A percentile compares a stretch with the other conserved stretches of the same genome.
These are phyloP conservation scores for Centropyge bicolor DNA, from an alignment of 2,797 vertebrate genomes.

Conservation along the genomic window DNA sequence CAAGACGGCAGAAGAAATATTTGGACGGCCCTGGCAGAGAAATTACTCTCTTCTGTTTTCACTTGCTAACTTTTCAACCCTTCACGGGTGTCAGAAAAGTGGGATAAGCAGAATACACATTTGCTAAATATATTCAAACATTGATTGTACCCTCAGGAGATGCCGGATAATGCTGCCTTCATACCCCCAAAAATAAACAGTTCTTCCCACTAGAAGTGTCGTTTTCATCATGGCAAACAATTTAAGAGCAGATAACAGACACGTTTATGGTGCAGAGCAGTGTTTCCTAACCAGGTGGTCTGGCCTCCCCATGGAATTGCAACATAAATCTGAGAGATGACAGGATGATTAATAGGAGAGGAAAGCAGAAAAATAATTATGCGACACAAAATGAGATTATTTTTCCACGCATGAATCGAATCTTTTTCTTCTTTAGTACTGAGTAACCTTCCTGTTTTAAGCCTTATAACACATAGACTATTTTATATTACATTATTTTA, in stretches of 20 bases:
- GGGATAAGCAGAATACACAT: slow-evolving; percentile 7
- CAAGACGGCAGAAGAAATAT: slow-evolving; percentile 55
- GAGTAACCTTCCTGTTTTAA: neutral
- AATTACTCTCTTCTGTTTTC: slow-evolving; percentile 28
- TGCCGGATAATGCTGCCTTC: slow-evolving; percentile 25
- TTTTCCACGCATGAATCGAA: neutral
- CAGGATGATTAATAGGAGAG: slow-evolving; percentile 16
- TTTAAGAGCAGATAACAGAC: slow-evolving; percentile 33
- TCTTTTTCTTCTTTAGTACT: neutral
- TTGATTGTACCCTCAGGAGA: slow-evolving; percentile 48
- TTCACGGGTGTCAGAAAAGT: slow-evolving; percentile 22
- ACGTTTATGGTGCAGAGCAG: slow-evolving; percentile 12
- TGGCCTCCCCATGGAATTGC: neutral
- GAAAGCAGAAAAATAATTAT: neutral
- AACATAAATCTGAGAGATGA: neutral
- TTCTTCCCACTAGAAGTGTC: slow-evolving; percentile 14
- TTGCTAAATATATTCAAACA: slow-evolving; percentile 48
- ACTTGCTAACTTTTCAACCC: slow-evolving; percentile 30
- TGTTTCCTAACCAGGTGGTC: slow-evolving; percentile 10
- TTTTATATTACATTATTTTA: too few species aligned
- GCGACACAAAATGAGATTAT: neutral
- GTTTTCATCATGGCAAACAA: slow-evolving; percentile 26
- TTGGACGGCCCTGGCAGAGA: slow-evolving; percentile 18
- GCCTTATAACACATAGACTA: neutral
- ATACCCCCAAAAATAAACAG: slow-evolving; percentile 34